Base-by-base conservation (phyloP, 2,113 vertebrate genomes). In the Dicrurus megarhynchus region DNA sequence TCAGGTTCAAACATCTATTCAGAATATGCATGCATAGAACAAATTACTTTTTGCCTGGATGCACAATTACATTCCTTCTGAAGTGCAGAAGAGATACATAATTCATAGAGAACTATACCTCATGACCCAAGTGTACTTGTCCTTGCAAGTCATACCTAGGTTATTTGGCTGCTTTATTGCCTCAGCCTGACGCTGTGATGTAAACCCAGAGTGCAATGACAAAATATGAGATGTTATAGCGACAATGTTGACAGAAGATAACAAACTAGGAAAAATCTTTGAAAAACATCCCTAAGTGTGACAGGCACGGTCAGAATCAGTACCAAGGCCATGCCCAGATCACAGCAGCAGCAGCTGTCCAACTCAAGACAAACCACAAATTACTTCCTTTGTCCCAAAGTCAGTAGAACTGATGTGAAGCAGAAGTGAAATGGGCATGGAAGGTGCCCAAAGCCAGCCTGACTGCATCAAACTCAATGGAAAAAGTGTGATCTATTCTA, bases 11-110 rank as follows among this genome's bases (percentile, higher is more conserved):
- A 85, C 20, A 87, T 10, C 53, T 56, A 91, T 68, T 93, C 60
- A 65, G 49, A 33, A 37, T 60, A 73, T 23, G 39, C 46, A 64
- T 3, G 7, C 35, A 39, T 6, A 57, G 57, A 60, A 90, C 78
- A 95, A 94, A 88, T 80, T 77, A 65, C 47, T 69, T 95, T 86
- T 84, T 90, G 80, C 68, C 64, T 89, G 80, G 57, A 50, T 91
- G 70, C 56, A 93, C 90, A 82, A 85, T 77, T 65, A 65, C 69
- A 56, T 71, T 90, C 68, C 79, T 90, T 59, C 90, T 81, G 59
- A 90, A 74, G 42, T 26, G 23, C 50, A 79, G 35, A 84, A 57
- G 33, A 79, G 63, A 90, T 90, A 85, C 78, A 91, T 90, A 87
- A 93, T 83, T 95, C 88, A 93, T 64, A 63, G 0, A 0, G 53